A percentile compares a stretch with the other conserved stretches of the same genome.
Evolutionary conservation across 2,113 vertebrate genomes (phyloP).

Genomic region (Ptychochromis oligacanthus): DNA sequence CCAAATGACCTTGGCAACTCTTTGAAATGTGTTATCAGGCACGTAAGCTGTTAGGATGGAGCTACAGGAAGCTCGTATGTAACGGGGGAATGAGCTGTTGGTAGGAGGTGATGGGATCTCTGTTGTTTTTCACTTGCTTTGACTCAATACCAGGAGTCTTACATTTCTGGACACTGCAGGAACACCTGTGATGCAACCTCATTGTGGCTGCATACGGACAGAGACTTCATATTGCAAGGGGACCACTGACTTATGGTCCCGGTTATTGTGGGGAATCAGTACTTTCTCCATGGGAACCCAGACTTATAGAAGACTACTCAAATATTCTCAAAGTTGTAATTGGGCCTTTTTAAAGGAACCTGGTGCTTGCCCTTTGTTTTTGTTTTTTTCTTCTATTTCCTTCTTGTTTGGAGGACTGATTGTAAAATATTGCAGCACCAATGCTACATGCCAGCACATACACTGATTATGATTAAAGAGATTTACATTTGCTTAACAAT

Average conservation of each 20-base stretch:
- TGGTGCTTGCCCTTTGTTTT: constrained; percentile 19
- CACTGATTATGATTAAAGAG: neutral
- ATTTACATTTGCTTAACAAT: constrained; percentile 7
- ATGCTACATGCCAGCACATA: constrained; percentile 6
- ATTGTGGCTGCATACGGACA: constrained; percentile 39
- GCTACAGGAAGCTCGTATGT: constrained; percentile 26
- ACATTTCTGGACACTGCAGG: constrained; percentile 48
- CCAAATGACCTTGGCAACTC: constrained; percentile 50
- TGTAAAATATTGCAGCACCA: constrained; percentile 20
- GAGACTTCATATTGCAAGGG: constrained; percentile 51
- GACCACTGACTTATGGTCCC: constrained; percentile 47
- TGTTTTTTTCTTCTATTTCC: neutral
- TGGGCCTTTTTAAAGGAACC: constrained; percentile 19
- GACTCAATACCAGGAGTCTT: constrained; percentile 45
- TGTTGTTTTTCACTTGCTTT: constrained; percentile 50
- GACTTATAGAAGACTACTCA: neutral
- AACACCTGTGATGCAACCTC: constrained; percentile 28
- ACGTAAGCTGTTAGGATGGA: constrained; percentile 34
- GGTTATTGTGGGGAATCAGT: constrained; percentile 16
- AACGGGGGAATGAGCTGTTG: constrained; percentile 28
- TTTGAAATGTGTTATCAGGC: constrained; percentile 63
- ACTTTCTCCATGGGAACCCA: constrained; percentile 21
- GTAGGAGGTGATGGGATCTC: constrained; percentile 53
- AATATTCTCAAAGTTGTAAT: constrained; percentile 3
- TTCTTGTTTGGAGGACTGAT: constrained; percentile 11